These are phyloP conservation scores for Biston betularia DNA, from an alignment of 2,888 invertebrate species.

Conservation along the genomic window DNA sequence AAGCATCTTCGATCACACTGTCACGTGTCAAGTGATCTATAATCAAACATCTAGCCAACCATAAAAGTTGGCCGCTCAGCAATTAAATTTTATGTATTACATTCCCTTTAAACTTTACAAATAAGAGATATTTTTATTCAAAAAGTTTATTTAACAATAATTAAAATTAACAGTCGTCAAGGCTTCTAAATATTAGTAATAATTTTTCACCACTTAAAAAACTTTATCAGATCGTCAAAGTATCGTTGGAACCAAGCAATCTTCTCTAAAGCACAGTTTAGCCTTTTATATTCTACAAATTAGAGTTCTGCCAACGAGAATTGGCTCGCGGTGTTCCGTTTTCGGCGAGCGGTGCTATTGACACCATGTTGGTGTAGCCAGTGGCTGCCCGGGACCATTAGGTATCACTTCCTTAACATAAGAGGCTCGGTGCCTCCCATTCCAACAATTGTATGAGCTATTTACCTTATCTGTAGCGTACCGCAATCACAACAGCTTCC, in stretches of 20 bases:
- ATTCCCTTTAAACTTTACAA: no score
- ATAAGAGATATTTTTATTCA: no score
- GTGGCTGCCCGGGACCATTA: constrained; percentile 77
- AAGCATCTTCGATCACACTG: no score
- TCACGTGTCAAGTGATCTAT: no score
- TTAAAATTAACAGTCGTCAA: no score
- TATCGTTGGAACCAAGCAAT: constrained; percentile 9
- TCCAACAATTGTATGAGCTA: constrained; percentile 85
- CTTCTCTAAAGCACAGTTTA: constrained; percentile 59
- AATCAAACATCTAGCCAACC: no score
- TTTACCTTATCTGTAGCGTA: constrained; percentile 83
- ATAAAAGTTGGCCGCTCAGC: no score
- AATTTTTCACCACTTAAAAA: not conserved
- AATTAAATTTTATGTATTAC: no score
- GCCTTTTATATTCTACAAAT: constrained; percentile 66
- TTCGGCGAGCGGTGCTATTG: constrained; percentile 67
- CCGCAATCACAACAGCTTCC: constrained; percentile 78
- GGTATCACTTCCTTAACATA: constrained; percentile 82
- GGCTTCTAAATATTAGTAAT: not conserved
- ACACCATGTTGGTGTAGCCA: constrained; percentile 81
- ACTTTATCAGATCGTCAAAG: not conserved
- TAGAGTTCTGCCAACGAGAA: constrained; percentile 57
- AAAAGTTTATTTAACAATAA: no score
- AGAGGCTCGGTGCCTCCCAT: constrained; percentile 78
- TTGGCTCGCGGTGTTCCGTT: constrained; percentile 47